Base-by-base conservation (phyloP, 92 coral and sea anemone species). In the Epizoanthus scotinus region DNA sequence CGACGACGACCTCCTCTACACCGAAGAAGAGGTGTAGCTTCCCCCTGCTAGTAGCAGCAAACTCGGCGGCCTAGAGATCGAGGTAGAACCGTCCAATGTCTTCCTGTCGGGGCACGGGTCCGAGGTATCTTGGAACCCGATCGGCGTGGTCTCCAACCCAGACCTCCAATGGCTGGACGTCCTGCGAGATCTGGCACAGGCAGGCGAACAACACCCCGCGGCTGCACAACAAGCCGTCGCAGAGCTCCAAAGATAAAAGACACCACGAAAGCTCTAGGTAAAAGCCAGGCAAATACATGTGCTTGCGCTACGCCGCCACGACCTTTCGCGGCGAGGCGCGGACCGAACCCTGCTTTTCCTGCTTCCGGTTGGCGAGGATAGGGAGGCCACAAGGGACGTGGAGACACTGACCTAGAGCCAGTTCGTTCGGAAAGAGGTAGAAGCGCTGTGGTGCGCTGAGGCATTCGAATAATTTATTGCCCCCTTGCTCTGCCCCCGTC, bases 211-310 rank as follows among this genome's bases (percentile, higher is more conserved):
- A n/a, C n/a, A n/a, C 63, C 63, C 63, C 13, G 63, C 13, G 63
- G 63, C 20, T 58, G 63, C 63, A 58, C 63, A 58, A 19, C 63
- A 58, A 24, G 58, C 8, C 24, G 70, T 38, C 26, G 56, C n/a
- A n/a, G n/a, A n/a, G 53, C 83, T 15, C 83, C 83, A 25, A 63
- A 63, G n/a, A 58, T 26, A 31, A 78, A 78, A 42, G 70, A 58
- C 67, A 17, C 42, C 5, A 63, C 13, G 28, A 60, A 78, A 34
- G 57, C 83, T n/a, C 0, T 78, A 15, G 69, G 47, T 14, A 29
- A 29, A 17, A 27, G 40, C 69, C 66, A 15, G 71, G 82, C 28
- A 70, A 78, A 61, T 78, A 78, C 55, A 17, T 42, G 21, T 78
- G 82, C 82, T 59, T 54, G 26, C 69, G 53, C 10, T 78, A n/a